Evolutionary conservation across 2,888 invertebrate species (phyloP), one percentile per base, ranked within the genome.

Genomic region (Artemia sp.): DNA sequence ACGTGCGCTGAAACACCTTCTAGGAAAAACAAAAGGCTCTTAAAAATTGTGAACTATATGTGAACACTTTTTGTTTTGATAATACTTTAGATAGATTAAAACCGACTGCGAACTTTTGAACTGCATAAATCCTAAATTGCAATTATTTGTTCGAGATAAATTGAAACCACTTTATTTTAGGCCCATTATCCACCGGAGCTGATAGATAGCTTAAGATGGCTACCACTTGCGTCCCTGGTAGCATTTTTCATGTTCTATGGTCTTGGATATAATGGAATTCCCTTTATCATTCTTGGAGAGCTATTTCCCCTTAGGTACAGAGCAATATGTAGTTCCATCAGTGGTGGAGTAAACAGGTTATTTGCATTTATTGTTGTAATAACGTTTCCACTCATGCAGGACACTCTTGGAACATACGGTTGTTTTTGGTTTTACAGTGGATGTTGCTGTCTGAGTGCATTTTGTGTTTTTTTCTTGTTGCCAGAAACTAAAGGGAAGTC

Each of bases 401-500:
- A 19, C 8, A 9, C 64, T 19, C 11, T 58, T 58, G 64, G 64
- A 58, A 58, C n/a, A 24, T 58, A 58, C 24, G 64, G 64, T 24
- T 58, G 64, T 58, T 58, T 10, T 24, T 58, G 64, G 64, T 58
- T 10, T 10, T 58, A 58, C 11, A 11, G 64, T 10, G 9, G 9
- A n/a, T 58, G 64, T 1, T 58, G 64, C 64, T 58, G 9, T 10
- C n/a, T 58, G n/a, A 24, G 14, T n/a, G 64, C 10, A 19, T n/a
- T 58, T 58, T 58, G 64, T 58, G 24, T 58, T 8, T 8, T 58
- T 8, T 58, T 58, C 8, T 24, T 58, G 9, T 19, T 58, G 8
- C 64, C 64, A 12, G 64, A 58, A 58, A 58, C 64, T 10, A 58
- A 58, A 58, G 64, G 64, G 8, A 58, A 58, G 24, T 58, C 64